Evolutionary conservation across 2,113 vertebrate genomes (phyloP).

Genomic region (Fukomys damarensis): DNA sequence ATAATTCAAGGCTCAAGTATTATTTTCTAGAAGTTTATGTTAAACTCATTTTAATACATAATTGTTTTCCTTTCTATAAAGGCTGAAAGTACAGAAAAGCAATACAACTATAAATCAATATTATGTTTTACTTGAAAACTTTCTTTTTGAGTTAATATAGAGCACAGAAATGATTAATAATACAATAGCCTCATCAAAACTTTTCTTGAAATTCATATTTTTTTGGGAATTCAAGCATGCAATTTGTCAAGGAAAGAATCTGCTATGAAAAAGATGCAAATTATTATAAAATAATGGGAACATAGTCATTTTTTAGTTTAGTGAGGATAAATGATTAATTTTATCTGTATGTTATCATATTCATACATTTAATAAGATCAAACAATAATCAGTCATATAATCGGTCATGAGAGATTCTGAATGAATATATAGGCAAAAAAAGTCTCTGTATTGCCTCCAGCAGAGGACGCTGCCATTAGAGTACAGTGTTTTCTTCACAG

Average conservation of each 20-base stretch:
- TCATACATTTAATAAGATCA: neutral
- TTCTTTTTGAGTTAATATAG: conserved; percentile 47
- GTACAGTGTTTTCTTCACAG: neutral
- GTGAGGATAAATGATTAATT: neutral
- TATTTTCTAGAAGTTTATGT: conserved; percentile 20
- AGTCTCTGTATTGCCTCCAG: neutral
- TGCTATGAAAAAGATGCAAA: neutral
- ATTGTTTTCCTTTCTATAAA: conserved; percentile 22
- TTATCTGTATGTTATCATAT: neutral
- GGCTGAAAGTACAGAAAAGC: neutral
- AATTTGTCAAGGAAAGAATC: conserved; percentile 23
- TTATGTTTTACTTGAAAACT: conserved; percentile 8
- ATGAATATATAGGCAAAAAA: neutral
- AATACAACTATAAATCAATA: conserved; percentile 11
- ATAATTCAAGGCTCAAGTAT: neutral
- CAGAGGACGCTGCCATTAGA: neutral
- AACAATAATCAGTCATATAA: neutral
- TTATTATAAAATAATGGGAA: neutral
- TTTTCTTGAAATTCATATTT: conserved; percentile 35
- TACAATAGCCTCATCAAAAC: neutral
- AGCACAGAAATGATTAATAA: conserved; percentile 20
- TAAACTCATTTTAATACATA: neutral
- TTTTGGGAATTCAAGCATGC: neutral
- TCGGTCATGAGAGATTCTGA: neutral
- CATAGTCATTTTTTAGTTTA: neutral